phyloP scores from a whole-genome alignment of 1,140 invertebrate species.

The Eulimnadia texana region DNA sequence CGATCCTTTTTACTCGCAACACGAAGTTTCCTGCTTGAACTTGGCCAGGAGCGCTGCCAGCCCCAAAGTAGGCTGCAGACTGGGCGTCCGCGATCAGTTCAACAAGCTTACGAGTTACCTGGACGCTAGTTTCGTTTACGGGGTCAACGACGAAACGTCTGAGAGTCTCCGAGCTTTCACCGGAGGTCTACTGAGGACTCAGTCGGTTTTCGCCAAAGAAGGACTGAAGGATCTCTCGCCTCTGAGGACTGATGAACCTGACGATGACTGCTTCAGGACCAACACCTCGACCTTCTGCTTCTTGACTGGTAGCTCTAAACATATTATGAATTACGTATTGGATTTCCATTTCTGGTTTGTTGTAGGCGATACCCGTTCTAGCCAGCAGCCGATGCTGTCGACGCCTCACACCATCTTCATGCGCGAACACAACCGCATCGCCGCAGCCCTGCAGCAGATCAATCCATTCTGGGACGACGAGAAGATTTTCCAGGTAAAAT shows the following conservation, averaged over 20 bases:
- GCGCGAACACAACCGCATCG: no score
- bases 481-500: no score
- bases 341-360: conserved; percentile 11
- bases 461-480: no score
- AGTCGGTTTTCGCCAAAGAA: no score
- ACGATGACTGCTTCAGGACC: no score
- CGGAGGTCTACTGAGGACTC: no score
- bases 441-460: no score
- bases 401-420: no score
- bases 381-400: conserved; percentile 45
- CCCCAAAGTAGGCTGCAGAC: conserved; percentile 32
- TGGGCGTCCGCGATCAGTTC: conserved; percentile 34
- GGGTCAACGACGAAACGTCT: conserved; percentile 30
- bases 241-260: conserved; percentile 35
- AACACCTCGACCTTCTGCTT: conserved; percentile 39
- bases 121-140: conserved; percentile 39
- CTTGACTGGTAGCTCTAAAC: conserved; percentile 30
- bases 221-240: no score
- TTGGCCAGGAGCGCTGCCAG: conserved; percentile 34
- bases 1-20: conserved; percentile 18
- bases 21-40: conserved; percentile 34
- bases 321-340: neutral
- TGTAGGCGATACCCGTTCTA: conserved; percentile 36
- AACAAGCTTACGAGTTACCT: conserved; percentile 35
- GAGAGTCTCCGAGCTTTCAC: conserved; percentile 32